Percentiles rank a stretch among this genome's conserved stretches.
These are phyloP conservation scores for Drosophila dunni DNA, from an alignment of 1,140 invertebrate species.

Conservation along the genomic window DNA sequence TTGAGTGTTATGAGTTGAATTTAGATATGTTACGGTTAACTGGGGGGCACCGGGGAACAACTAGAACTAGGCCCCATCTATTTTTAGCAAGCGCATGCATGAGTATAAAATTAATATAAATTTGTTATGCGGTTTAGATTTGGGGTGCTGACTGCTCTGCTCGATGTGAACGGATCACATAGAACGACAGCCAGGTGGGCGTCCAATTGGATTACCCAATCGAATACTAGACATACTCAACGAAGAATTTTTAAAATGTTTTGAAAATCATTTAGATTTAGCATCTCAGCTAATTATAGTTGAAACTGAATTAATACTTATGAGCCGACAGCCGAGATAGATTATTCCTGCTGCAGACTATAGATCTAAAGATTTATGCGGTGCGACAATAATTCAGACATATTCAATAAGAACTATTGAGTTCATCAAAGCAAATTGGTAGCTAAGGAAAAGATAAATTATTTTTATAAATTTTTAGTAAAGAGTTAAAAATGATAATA, in stretches of 20 bases:
- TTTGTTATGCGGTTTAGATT: conserved; percentile 43
- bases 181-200: conserved; percentile 49
- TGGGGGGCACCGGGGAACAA: not conserved
- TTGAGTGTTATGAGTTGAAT: conserved; percentile 37
- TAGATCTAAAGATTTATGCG: not conserved
- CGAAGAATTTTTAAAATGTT: conserved; percentile 38
- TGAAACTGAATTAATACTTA: not conserved
- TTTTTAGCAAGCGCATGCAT: conserved; percentile 35
- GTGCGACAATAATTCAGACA: too few species aligned
- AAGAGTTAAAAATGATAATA: too few species aligned
- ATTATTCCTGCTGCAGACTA: not conserved
- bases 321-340: not conserved
- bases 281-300: conserved; percentile 33
- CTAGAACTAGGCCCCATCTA: conserved; percentile 18
- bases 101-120: conserved; percentile 56
- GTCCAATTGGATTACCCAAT: conserved; percentile 36
- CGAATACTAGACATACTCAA: not conserved
- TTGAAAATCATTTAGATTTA: conserved; percentile 41
- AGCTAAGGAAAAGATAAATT: too few species aligned
- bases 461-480: too few species aligned
- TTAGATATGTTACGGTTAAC: conserved; percentile 5
- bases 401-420: too few species aligned
- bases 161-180: not conserved
- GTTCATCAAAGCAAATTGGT: too few species aligned
- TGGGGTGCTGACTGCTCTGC: not conserved